Evolutionary conservation across 2,797 vertebrate genomes (phyloP).

Genomic region (Sternotherus odoratus): DNA sequence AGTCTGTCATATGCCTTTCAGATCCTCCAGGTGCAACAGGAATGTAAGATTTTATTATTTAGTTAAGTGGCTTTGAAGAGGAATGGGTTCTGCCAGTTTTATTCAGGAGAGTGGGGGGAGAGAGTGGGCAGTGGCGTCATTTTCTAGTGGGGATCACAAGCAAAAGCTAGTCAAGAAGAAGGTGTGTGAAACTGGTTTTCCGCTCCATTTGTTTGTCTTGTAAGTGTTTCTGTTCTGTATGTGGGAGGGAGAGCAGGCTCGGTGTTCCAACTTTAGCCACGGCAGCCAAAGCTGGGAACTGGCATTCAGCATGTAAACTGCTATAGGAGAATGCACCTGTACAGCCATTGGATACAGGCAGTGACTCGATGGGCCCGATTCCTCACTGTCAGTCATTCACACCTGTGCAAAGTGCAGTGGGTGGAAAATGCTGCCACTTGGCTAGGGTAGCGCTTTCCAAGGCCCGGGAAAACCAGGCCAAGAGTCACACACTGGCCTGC

Average conservation of each 20-base stretch:
- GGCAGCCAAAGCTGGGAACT: neutral
- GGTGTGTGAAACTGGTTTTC: neutral
- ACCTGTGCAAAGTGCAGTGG: neutral
- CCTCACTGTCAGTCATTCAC: neutral
- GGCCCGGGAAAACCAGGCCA: neutral
- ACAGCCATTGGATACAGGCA: neutral
- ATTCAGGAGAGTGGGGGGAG: neutral
- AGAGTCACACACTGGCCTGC: neutral
- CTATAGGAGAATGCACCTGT: neutral
- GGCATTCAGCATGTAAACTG: neutral
- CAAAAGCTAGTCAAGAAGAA: neutral
- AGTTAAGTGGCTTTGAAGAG: neutral
- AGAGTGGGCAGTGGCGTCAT: neutral
- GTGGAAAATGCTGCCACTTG: neutral
- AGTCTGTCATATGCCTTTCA: neutral
- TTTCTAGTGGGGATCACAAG: neutral
- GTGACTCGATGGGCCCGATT: neutral
- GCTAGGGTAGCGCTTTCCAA: neutral
- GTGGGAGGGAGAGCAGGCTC: neutral
- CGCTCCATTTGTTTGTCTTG: neutral
- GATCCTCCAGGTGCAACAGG: neutral
- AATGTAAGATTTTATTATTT: neutral
- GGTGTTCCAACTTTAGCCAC: too few species aligned
- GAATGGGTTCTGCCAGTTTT: neutral
- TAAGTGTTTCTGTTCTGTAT: neutral